Evolutionary conservation across 2,888 invertebrate species (phyloP).

Genomic region (Polymixis lichenea): DNA sequence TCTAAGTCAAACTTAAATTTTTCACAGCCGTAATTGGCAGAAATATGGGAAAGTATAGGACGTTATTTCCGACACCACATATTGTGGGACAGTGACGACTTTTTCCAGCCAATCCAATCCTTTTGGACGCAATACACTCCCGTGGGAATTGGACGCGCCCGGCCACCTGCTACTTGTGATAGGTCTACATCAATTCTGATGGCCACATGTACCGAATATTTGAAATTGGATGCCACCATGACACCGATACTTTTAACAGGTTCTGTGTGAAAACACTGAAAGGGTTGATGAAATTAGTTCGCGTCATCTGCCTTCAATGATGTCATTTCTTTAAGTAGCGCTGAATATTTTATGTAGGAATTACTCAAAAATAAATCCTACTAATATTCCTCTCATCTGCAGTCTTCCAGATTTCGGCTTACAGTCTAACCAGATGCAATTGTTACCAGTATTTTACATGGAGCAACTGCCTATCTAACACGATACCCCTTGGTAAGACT

Average conservation of each 20-base stretch:
- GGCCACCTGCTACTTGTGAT: slow-evolving; percentile 78
- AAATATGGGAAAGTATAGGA: slow-evolving; percentile 50
- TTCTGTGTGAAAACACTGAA: slow-evolving; percentile 38
- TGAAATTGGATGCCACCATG: slow-evolving; percentile 64
- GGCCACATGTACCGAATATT: slow-evolving; percentile 64
- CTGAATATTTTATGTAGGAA: background rate
- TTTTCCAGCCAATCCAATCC: slow-evolving; percentile 80
- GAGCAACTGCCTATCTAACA: too few species aligned
- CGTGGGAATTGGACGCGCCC: slow-evolving; percentile 77
- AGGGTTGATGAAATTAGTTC: slow-evolving; percentile 25
- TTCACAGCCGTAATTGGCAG: slow-evolving; percentile 49
- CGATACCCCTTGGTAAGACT: too few species aligned
- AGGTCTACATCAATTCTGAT: slow-evolving; percentile 76
- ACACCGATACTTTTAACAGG: slow-evolving; percentile 43
- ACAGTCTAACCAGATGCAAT: too few species aligned
- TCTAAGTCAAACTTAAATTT: slow-evolving; percentile 27
- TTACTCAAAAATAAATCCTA: background rate
- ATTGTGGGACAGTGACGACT: slow-evolving; percentile 71
- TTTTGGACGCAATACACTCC: slow-evolving; percentile 74
- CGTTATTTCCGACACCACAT: slow-evolving; percentile 68
- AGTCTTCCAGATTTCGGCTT: too few species aligned
- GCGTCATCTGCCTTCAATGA: background rate
- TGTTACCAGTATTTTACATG: too few species aligned
- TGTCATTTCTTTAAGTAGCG: background rate
- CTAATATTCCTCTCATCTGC: too few species aligned